phyloP scores from a whole-genome alignment of 2,888 invertebrate genomes.

The Dryocosmus kuriphilus region DNA sequence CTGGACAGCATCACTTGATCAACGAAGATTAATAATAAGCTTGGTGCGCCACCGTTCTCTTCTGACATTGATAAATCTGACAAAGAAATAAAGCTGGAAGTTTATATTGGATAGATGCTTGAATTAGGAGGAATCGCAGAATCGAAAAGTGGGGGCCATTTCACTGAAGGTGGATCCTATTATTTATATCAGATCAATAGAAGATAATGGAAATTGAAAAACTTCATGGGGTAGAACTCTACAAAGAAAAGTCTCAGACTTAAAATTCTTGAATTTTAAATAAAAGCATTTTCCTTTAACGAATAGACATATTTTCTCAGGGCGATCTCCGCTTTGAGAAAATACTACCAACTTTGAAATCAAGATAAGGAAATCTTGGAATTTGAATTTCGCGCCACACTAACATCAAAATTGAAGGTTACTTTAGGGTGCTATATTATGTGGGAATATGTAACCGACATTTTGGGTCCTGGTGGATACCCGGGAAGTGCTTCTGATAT shows the following conservation, averaged over 20 bases:
- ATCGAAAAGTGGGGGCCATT: not conserved
- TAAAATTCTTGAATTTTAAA: not conserved
- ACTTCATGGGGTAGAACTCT: not conserved
- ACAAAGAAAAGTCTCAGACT: not conserved
- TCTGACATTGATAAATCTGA: constrained; percentile 15
- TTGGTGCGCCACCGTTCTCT: not conserved
- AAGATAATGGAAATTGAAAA: not conserved
- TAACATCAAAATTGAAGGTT: not conserved
- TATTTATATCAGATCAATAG: not conserved
- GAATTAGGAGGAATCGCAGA: not conserved
- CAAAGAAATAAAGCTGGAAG: not conserved
- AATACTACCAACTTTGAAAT: not conserved
- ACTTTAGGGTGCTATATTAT: too few relatives aligned
- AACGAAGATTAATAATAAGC: not conserved
- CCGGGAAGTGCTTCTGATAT: too few relatives aligned
- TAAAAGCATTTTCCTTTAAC: too few relatives aligned
- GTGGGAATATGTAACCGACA: too few relatives aligned
- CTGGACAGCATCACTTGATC: constrained; percentile 1
- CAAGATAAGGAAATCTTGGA: not conserved
- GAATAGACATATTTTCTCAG: too few relatives aligned
- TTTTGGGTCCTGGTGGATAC: too few relatives aligned
- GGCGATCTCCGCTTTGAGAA: too few relatives aligned
- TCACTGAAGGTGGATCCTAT: not conserved
- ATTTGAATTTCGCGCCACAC: not conserved
- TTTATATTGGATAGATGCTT: not conserved